Percentiles rank a stretch among this genome's conserved stretches.
These are phyloP conservation scores for Deilephila porcellus DNA, from an alignment of 2,888 invertebrate genomes.

Conservation along the genomic window DNA sequence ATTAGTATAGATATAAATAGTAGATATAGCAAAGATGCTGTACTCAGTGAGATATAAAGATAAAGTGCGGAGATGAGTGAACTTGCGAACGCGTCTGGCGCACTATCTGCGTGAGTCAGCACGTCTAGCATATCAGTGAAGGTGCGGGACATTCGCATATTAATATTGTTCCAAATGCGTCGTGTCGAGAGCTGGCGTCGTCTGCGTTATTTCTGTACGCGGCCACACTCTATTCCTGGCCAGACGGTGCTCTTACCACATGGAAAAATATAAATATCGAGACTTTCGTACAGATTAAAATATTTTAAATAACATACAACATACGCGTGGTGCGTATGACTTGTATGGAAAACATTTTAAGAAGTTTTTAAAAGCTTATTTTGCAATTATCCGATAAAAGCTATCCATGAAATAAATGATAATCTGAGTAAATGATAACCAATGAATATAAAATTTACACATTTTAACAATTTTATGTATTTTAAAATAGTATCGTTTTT, in stretches of 20 bases:
- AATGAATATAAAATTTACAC: too few species aligned
- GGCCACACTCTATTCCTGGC: constrained; percentile 58
- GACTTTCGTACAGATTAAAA: neutral
- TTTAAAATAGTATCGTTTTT: too few species aligned
- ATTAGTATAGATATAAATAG: too few species aligned
- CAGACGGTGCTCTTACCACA: constrained; percentile 53
- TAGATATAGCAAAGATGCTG: neutral
- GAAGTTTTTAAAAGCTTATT: too few species aligned
- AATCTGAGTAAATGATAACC: too few species aligned
- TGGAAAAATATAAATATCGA: constrained; percentile 8
- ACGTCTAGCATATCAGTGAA: constrained; percentile 48
- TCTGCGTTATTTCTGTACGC: constrained; percentile 68
- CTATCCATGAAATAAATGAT: too few species aligned
- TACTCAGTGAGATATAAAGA: neutral
- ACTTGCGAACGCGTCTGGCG: constrained; percentile 2
- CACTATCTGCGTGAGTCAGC: constrained; percentile 49
- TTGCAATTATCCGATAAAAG: too few species aligned
- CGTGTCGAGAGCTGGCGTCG: constrained; percentile 56
- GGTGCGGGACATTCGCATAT: constrained; percentile 62
- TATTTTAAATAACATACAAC: neutral
- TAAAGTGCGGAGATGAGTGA: neutral
- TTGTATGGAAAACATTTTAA: too few species aligned
- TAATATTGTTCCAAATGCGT: constrained; percentile 66
- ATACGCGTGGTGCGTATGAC: too few species aligned
- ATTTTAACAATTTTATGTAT: too few species aligned